phyloP scores from a whole-genome alignment of 2,113 vertebrate genomes.

The Oncorhynchus mykiss region DNA sequence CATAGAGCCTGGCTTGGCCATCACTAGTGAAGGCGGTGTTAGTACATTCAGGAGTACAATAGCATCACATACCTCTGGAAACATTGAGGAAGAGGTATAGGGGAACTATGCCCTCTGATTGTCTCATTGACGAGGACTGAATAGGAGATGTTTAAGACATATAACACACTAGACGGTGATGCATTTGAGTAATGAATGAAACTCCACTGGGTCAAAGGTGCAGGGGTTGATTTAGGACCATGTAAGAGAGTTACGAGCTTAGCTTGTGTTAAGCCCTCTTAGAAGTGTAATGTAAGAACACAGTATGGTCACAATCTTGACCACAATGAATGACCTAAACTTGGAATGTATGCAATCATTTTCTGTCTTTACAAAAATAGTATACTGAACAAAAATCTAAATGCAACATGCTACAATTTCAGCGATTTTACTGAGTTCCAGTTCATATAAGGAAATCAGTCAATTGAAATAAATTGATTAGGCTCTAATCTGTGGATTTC shows the following conservation, averaged over 20 bases:
- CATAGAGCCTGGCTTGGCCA: neutral
- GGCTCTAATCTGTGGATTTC: no score
- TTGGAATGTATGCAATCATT: neutral
- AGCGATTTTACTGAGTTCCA: no score
- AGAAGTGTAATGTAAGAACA: neutral
- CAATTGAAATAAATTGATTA: no score
- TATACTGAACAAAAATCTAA: neutral
- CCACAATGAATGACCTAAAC: neutral
- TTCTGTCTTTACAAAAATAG: neutral
- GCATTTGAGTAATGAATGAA: neutral
- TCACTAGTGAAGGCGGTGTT: slow-evolving; percentile 4
- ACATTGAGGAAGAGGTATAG: neutral
- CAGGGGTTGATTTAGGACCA: neutral
- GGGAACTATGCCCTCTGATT: neutral
- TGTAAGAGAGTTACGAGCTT: neutral
- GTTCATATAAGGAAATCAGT: no score
- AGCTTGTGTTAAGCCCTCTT: neutral
- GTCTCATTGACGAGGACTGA: neutral
- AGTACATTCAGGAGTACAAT: neutral
- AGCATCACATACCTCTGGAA: neutral
- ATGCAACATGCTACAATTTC: no score
- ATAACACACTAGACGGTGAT: neutral
- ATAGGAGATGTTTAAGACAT: neutral
- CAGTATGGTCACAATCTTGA: neutral
- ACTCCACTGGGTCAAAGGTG: neutral